Percentiles rank a stretch among this genome's conserved stretches.
Conservation (phyloP, 1,140 invertebrate species). For the Halyomorpha halys region DNA sequence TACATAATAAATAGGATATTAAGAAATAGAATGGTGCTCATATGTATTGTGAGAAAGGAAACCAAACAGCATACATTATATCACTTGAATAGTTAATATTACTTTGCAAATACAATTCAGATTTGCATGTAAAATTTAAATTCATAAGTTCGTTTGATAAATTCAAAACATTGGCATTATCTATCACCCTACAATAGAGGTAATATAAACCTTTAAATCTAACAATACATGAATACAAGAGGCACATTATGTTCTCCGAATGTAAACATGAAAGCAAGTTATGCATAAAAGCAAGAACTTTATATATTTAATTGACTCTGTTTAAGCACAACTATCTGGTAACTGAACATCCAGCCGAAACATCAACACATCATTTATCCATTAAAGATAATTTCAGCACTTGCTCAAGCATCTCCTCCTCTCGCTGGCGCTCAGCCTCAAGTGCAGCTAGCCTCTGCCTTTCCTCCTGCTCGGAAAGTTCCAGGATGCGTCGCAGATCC, state of each 20-base stretch:
- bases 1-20: too few species aligned
- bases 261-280: background rate
- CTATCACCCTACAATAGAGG: too few species aligned
- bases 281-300: background rate
- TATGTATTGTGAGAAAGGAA: too few species aligned
- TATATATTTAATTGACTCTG: background rate
- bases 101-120: too few species aligned
- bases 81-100: too few species aligned
- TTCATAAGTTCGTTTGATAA: too few species aligned
- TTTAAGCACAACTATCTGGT: background rate
- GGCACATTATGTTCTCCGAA: background rate
- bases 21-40: too few species aligned
- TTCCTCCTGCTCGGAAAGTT: slow-evolving; percentile 24
- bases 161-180: too few species aligned
- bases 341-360: background rate
- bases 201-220: too few species aligned
- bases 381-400: slow-evolving; percentile 27
- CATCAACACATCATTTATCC: slow-evolving; percentile 23
- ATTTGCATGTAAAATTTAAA: too few species aligned
- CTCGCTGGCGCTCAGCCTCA: background rate
- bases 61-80: too few species aligned
- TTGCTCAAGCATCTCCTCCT: slow-evolving; percentile 28
- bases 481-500: slow-evolving; percentile 24
- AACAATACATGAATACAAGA: too few species aligned
- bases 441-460: slow-evolving; percentile 25